Percentiles rank a stretch among this genome's conserved stretches.
These are phyloP conservation scores for Apodemus sylvaticus DNA, from an alignment of 2,113 vertebrate genomes.

Conservation along the genomic window DNA sequence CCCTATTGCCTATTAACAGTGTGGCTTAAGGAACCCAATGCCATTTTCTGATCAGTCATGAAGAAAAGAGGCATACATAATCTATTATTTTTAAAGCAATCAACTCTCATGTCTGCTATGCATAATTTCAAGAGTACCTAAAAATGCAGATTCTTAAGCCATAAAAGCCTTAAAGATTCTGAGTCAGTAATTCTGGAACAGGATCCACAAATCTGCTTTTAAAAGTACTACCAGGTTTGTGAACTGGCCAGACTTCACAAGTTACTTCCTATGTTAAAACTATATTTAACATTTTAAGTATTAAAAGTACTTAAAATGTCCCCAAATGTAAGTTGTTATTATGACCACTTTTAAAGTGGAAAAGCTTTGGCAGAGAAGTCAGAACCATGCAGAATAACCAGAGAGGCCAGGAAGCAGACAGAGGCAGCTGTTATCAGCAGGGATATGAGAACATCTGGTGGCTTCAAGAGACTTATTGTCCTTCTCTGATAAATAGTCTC, in stretches of 20 bases:
- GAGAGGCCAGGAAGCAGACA: not conserved
- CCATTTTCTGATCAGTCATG: not conserved
- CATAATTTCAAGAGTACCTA: not conserved
- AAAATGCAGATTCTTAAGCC: not conserved
- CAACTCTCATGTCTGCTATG: not conserved
- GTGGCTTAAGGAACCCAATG: not conserved
- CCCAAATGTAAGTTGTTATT: not conserved
- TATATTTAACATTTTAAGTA: constrained; percentile 1
- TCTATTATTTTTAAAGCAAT: not conserved
- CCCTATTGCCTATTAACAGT: not conserved
- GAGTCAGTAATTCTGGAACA: not conserved
- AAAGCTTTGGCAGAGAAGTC: not conserved
- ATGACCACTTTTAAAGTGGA: not conserved
- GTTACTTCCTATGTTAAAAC: not conserved
- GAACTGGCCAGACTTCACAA: not conserved
- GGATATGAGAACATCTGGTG: constrained; percentile 24
- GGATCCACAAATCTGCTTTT: not conserved
- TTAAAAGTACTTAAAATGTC: not conserved
- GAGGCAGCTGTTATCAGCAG: not conserved
- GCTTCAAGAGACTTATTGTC: not conserved
- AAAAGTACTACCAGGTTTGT: not conserved
- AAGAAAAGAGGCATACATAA: not conserved
- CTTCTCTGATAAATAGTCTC: constrained; percentile 21
- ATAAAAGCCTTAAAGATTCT: not conserved
- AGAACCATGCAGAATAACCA: constrained; percentile 24